Evolutionary conservation across 2,888 invertebrate species (phyloP).

Genomic region (Elmis aenea): DNA sequence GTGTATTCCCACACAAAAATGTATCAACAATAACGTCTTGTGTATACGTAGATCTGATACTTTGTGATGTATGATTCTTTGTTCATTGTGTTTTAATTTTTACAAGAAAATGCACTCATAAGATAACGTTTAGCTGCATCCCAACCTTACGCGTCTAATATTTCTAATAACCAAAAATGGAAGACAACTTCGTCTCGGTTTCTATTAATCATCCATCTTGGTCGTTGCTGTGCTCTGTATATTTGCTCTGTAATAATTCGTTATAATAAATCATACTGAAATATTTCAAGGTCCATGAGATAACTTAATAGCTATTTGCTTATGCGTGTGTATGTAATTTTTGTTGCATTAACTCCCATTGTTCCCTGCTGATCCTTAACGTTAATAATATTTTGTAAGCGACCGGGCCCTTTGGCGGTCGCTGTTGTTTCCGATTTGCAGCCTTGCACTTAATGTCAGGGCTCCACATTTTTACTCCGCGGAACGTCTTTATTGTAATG

Average conservation of each 20-base stretch:
- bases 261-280: conserved; percentile 22
- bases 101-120: too few species aligned
- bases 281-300: conserved; percentile 19
- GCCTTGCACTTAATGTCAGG: conserved; percentile 19
- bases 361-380: conserved; percentile 22
- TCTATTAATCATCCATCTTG: too few species aligned
- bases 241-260: too few species aligned
- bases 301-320: conserved; percentile 19
- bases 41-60: conserved; percentile 8
- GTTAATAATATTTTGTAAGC: conserved; percentile 19
- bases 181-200: too few species aligned
- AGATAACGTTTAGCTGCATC: too few species aligned
- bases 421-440: conserved; percentile 14
- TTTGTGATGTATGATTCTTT: conserved; percentile 10
- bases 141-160: too few species aligned
- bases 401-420: conserved; percentile 17
- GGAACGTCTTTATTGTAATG: conserved; percentile 18
- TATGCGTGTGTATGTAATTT: conserved; percentile 20
- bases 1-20: too few species aligned
- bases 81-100: conserved; percentile 13
- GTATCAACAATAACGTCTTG: too few species aligned
- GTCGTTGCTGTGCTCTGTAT: too few species aligned
- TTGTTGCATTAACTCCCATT: conserved; percentile 21
- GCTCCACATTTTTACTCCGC: conserved; percentile 7
- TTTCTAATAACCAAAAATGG: too few species aligned